phyloP scores from a whole-genome alignment of 2,797 vertebrate species.

The Lutjanus campechanus region DNA sequence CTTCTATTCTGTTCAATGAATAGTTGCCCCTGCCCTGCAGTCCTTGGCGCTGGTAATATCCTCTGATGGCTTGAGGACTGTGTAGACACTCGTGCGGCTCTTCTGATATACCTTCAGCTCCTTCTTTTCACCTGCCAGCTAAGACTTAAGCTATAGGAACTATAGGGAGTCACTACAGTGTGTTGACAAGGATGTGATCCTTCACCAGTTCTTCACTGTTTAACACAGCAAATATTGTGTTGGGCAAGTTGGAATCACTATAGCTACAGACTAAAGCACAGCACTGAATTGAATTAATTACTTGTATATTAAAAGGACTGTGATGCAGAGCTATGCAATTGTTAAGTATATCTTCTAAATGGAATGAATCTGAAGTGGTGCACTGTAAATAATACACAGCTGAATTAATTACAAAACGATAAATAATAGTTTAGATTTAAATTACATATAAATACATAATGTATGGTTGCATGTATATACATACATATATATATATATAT shows the following conservation, averaged over 20 bases:
- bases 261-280: background rate
- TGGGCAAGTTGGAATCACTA: background rate
- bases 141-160: background rate
- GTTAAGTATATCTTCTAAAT: conserved; percentile 1
- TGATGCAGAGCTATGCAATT: background rate
- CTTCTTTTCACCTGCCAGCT: background rate
- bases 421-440: background rate
- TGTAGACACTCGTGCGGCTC: background rate
- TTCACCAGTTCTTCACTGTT: background rate
- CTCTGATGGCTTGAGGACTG: background rate
- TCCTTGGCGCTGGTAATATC: background rate
- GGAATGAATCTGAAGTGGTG: background rate
- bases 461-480: background rate
- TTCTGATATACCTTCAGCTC: background rate
- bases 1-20: conserved; percentile 9
- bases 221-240: background rate
- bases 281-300: background rate
- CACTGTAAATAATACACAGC: background rate
- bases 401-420: background rate
- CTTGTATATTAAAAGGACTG: background rate
- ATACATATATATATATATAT: background rate
- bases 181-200: background rate
- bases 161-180: background rate
- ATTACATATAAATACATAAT: background rate
- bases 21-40: background rate